Evolutionary conservation across 2,888 invertebrate genomes (phyloP).

Genomic region (Onchidella celtica): DNA sequence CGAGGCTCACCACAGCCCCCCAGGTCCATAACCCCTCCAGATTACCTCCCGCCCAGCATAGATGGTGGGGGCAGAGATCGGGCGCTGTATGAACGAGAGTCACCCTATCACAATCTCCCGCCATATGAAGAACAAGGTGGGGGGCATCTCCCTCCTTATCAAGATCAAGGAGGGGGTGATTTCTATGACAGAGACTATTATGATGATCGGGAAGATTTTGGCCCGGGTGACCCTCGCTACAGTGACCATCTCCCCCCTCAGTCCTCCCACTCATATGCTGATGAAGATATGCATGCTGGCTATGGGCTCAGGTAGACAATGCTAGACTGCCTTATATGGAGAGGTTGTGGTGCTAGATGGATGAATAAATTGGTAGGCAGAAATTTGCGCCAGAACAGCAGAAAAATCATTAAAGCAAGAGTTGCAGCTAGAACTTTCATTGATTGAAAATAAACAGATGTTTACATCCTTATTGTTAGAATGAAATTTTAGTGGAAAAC

Average conservation of each 20-base stretch:
- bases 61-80: neutral
- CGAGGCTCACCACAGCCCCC: slow-evolving; percentile 47
- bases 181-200: slow-evolving; percentile 22
- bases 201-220: slow-evolving; percentile 17
- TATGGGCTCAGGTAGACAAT: slow-evolving; percentile 40
- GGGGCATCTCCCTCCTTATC: slow-evolving; percentile 39
- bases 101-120: slow-evolving; percentile 50
- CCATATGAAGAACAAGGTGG: slow-evolving; percentile 33
- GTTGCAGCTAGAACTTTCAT: no score
- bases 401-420: no score
- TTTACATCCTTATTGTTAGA: no score
- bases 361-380: no score
- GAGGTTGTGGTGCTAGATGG: neutral
- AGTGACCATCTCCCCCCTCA: slow-evolving; percentile 53
- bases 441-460: no score
- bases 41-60: slow-evolving; percentile 20
- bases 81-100: slow-evolving; percentile 36
- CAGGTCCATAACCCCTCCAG: slow-evolving; percentile 48
- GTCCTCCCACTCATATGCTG: slow-evolving; percentile 22
- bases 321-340: neutral
- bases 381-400: no score
- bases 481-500: no score
- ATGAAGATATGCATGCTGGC: slow-evolving; percentile 45
- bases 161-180: slow-evolving; percentile 6
- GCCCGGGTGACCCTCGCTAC: slow-evolving; percentile 14